Percentiles rank a stretch among this genome's conserved stretches.
Conservation (phyloP, 2,888 invertebrate genomes). For the Melanostoma scalare region DNA sequence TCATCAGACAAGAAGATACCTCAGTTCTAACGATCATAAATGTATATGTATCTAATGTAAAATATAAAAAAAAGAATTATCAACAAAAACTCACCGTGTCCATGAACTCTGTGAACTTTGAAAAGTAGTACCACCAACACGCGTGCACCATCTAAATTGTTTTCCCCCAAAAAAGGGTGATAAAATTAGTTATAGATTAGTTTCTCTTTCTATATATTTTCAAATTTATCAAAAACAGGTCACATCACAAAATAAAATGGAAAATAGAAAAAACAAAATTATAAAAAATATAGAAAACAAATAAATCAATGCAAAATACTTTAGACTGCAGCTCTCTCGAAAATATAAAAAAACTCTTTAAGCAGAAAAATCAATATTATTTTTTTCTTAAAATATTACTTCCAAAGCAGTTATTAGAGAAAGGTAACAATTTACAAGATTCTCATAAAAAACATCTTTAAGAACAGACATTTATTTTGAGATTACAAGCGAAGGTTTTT, state of each 20-base stretch:
- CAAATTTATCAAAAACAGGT: slow-evolving; percentile 21
- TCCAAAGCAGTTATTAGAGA: slow-evolving; percentile 51
- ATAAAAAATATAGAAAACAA: slow-evolving; percentile 29
- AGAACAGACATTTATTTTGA: neutral
- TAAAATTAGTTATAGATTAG: slow-evolving; percentile 56
- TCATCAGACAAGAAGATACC: too few relatives aligned
- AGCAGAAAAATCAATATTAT: slow-evolving; percentile 35
- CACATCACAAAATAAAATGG: slow-evolving; percentile 51
- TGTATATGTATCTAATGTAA: too few relatives aligned
- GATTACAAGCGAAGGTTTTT: slow-evolving; percentile 32
- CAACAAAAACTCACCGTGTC: slow-evolving; percentile 90
- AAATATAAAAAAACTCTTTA: slow-evolving; percentile 58
- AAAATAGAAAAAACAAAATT: slow-evolving; percentile 20
- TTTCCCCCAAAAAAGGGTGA: slow-evolving; percentile 29
- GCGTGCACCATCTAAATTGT: slow-evolving; percentile 92
- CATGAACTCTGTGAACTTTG: slow-evolving; percentile 97
- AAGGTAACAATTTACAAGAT: slow-evolving; percentile 7
- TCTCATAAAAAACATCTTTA: slow-evolving; percentile 21
- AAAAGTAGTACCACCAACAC: slow-evolving; percentile 98
- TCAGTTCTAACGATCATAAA: too few relatives aligned
- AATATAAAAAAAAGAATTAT: slow-evolving; percentile 74
- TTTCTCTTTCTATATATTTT: slow-evolving; percentile 7
- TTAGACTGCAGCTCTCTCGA: slow-evolving; percentile 79
- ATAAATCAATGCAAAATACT: slow-evolving; percentile 44
- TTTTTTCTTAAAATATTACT: slow-evolving; percentile 28